Conservation (phyloP, 2,113 vertebrate genomes). For the Gymnorhina tibicen region DNA sequence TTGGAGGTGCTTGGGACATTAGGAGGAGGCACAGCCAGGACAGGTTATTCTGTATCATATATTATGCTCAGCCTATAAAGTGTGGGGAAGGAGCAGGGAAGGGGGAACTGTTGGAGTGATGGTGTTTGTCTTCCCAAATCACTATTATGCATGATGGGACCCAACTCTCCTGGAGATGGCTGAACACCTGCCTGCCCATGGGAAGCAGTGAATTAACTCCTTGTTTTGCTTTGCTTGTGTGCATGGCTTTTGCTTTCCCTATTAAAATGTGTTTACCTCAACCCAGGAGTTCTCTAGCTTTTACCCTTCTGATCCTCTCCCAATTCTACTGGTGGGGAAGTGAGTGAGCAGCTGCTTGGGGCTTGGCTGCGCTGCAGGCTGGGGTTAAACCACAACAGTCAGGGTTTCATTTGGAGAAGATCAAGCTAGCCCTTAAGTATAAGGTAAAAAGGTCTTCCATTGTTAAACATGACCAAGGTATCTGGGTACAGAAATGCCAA, state of each 20-base stretch:
- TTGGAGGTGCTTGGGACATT: fast-evolving
- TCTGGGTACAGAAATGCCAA: not conserved
- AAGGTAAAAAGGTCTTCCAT: not conserved
- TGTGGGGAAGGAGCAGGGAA: not conserved
- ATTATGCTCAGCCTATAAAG: not conserved
- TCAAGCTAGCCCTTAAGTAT: not conserved
- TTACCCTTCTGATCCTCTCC: not conserved
- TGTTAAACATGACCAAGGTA: not conserved
- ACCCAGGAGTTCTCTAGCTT: not conserved
- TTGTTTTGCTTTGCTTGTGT: not conserved
- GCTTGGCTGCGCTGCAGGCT: not conserved
- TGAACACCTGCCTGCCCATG: not conserved
- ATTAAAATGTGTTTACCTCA: not conserved
- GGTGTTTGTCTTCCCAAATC: not conserved
- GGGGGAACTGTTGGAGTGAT: not conserved
- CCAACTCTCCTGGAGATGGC: not conserved
- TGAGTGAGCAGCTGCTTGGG: fast-evolving
- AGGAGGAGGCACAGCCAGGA: not conserved
- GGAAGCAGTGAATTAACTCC: not conserved
- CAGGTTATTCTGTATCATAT: not conserved
- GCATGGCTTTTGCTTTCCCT: not conserved
- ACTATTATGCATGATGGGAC: fast-evolving
- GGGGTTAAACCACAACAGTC: fast-evolving
- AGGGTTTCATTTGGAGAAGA: not conserved
- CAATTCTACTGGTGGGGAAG: not conserved